Evolutionary conservation across 2,113 vertebrate species (phyloP), one percentile per base, ranked within the genome.

Genomic region (Gallinago paraguaiae): DNA sequence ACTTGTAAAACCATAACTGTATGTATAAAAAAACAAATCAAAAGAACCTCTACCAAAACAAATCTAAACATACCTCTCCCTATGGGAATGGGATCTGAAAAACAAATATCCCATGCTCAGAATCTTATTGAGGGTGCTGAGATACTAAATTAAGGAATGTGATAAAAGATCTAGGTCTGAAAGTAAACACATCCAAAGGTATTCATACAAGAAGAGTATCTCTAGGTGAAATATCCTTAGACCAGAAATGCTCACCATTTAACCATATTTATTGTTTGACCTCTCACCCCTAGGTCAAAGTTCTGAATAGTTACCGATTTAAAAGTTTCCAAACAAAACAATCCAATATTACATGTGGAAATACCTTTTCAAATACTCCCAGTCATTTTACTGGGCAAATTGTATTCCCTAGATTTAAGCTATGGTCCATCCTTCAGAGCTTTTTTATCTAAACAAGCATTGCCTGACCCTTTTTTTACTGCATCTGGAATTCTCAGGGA

Each of bases 181-280:
- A 90, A 92, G 35, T 11, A 53, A 35, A 23, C 6, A 22, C 24
- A 45, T 51, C 31, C 45, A 77, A 56, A 80, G 20, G 25, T 77
- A 65, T 10, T 85, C 37, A 37, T 51, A 82, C 5, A 59, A 88
- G 43, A 90, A 83, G 46, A 86, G 39, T 17, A 86, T n/a, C 60
- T 87, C 60, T 48, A 60, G 48, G 14, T 70, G 53, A 94, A 92
- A 92, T 78, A 75, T 56, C 35, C 2, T 3, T 23, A 61, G 56
- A 82, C 17, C 48, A 96, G 92, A 83, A 95, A 86, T 57, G 13
- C 45, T 76, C 51, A 68, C 69, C 72, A 89, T 86, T 88, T 84
- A 94, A 79, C 41, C 37, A n/a, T 93, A 92, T 96, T 96, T 96
- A 96, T 96, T 94, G 86, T 93, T 89, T 80, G 94, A 93, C 94